phyloP scores from a whole-genome alignment of 2,888 invertebrate genomes.

The Anticlea derivata region DNA sequence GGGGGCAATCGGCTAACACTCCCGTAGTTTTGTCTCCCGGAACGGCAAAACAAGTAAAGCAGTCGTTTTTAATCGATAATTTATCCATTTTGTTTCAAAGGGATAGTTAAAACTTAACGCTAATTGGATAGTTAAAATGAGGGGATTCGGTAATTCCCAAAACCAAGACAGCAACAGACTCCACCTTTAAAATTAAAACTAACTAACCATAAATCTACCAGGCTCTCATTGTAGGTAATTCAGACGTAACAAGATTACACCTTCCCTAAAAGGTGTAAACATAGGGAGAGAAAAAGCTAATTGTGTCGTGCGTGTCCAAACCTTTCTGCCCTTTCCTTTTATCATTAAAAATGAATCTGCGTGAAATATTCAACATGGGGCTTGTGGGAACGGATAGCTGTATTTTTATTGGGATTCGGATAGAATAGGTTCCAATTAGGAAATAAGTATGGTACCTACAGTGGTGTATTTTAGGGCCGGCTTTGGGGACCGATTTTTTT shows the following conservation, averaged over 20 bases:
- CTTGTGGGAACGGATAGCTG: not conserved
- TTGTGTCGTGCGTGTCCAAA: slow-evolving; percentile 16
- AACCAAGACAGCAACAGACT: not conserved
- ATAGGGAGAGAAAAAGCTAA: slow-evolving; percentile 12
- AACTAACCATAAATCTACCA: not conserved
- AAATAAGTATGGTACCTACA: no score
- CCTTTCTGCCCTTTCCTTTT: slow-evolving; percentile 5
- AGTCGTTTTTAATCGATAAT: no score
- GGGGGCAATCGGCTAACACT: no score
- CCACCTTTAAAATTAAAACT: no score
- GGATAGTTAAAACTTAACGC: no score
- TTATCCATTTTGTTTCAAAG: no score
- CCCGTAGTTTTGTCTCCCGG: no score
- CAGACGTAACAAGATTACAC: slow-evolving; percentile 14
- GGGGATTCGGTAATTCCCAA: no score
- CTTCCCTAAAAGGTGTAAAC: slow-evolving; percentile 11
- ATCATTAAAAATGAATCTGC: slow-evolving; percentile 9
- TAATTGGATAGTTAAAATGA: no score
- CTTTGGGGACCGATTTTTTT: no score
- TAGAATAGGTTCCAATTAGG: not conserved
- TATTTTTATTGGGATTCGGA: not conserved
- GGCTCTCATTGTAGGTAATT: slow-evolving; percentile 10
- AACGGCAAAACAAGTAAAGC: no score
- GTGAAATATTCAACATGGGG: slow-evolving; percentile 10
- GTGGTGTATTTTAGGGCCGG: no score